Percentiles rank a stretch among this genome's conserved stretches.
Evolutionary conservation across 37 sponge, comb jelly and placozoan species (phyloP).

Genomic region (Spongilla lacustris): DNA sequence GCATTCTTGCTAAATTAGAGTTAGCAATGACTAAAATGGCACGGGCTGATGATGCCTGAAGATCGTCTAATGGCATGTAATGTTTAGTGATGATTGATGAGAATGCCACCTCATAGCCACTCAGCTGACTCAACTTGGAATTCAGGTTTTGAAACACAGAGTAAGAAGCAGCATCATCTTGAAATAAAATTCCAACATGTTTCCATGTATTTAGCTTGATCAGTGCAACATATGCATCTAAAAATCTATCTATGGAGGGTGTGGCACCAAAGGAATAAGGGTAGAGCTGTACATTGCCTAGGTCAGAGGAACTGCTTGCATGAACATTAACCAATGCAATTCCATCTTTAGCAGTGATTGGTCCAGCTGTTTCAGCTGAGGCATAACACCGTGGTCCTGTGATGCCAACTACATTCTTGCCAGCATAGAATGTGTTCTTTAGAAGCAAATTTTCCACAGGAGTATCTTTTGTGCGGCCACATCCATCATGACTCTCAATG

Average conservation of each 20-base stretch:
- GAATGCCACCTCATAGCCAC: background rate
- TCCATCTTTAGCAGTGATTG: background rate
- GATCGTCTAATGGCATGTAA: background rate
- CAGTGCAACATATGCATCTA: background rate
- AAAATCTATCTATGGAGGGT: constrained; percentile 13
- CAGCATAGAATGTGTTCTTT: background rate
- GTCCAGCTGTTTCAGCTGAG: constrained; percentile 1
- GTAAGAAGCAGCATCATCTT: background rate
- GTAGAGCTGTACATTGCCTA: constrained; percentile 7
- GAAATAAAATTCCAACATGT: constrained; percentile 10
- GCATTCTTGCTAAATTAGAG: background rate
- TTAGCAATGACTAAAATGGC: background rate
- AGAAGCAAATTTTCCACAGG: background rate
- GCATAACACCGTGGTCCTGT: constrained; percentile 43
- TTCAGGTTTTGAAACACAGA: background rate
- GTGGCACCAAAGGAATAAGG: constrained; percentile 14
- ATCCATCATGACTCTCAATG: constrained; percentile 29
- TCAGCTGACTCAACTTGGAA: background rate
- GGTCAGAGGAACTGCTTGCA: background rate
- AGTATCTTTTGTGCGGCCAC: constrained; percentile 10
- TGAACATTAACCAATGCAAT: constrained; percentile 21
- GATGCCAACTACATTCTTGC: constrained; percentile 5
- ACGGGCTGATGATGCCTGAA: background rate
- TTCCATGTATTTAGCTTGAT: constrained; percentile 17
- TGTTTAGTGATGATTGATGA: background rate